Evolutionary conservation across 2,797 vertebrate species (phyloP).

Genomic region (Acipenser oxyrinchus): DNA sequence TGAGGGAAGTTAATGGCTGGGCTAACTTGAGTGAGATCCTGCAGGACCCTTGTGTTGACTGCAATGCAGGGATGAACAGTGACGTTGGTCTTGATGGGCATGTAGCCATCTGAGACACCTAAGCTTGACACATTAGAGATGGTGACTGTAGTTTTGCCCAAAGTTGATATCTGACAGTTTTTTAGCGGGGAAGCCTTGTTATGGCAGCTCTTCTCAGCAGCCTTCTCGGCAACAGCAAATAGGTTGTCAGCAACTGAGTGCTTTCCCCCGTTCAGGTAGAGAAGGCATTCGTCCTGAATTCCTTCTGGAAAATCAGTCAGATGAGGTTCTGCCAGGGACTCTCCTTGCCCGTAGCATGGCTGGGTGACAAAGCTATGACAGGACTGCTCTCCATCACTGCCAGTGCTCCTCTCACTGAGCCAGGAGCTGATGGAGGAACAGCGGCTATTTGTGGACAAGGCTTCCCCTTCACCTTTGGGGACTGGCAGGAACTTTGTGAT

Average conservation of each 20-base stretch:
- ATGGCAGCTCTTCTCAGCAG: slow-evolving; percentile 38
- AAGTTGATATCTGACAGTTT: slow-evolving; percentile 60
- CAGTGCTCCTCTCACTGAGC: slow-evolving; percentile 67
- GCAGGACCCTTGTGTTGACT: slow-evolving; percentile 67
- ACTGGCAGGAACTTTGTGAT: slow-evolving; percentile 57
- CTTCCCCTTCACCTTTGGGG: slow-evolving; percentile 60
- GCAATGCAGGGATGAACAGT: slow-evolving; percentile 71
- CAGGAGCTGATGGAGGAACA: slow-evolving; percentile 81
- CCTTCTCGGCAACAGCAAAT: slow-evolving; percentile 47
- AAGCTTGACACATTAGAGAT: slow-evolving; percentile 63
- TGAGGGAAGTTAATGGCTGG: slow-evolving; percentile 37
- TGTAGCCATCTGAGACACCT: slow-evolving; percentile 55
- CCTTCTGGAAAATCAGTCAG: slow-evolving; percentile 34
- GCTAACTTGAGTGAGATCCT: slow-evolving; percentile 45
- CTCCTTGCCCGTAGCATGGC: slow-evolving; percentile 60
- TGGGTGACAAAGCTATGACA: slow-evolving; percentile 72
- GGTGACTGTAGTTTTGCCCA: slow-evolving; percentile 72
- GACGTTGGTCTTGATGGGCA: slow-evolving; percentile 74
- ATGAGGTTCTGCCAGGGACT: slow-evolving; percentile 75
- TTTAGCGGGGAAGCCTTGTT: slow-evolving; percentile 44
- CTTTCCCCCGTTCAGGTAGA: slow-evolving; percentile 48
- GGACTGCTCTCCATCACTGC: slow-evolving; percentile 53
- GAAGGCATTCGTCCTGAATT: slow-evolving; percentile 37
- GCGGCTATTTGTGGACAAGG: slow-evolving; percentile 53
- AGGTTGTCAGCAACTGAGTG: slow-evolving; percentile 44